Conservation (phyloP, 2,797 vertebrate genomes). For the Liasis olivaceus region DNA sequence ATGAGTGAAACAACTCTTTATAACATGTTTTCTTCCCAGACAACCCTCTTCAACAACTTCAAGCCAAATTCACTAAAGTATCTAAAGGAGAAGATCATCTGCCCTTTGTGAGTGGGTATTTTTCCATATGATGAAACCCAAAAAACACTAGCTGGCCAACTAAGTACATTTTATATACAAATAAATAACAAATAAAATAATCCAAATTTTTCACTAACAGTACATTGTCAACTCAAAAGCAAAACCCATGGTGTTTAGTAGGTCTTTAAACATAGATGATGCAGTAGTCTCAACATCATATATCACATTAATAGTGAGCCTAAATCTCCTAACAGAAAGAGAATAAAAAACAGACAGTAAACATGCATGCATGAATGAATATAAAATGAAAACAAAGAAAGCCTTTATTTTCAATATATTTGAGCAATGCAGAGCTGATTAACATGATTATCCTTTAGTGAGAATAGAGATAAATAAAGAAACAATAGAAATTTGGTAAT, state of each 20-base stretch:
- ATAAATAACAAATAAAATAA: background rate
- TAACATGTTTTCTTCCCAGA: background rate
- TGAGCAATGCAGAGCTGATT: background rate
- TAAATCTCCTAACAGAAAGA: background rate
- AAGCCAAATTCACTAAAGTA: background rate
- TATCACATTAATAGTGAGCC: background rate
- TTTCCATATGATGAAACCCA: background rate
- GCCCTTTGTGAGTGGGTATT: background rate
- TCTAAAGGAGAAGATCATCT: conserved; percentile 1
- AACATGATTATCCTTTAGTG: background rate
- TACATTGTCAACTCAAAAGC: background rate
- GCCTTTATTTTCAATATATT: background rate
- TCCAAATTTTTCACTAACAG: background rate
- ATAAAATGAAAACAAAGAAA: background rate
- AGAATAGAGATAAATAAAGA: background rate
- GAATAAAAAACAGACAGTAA: background rate
- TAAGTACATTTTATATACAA: background rate
- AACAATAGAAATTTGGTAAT: background rate
- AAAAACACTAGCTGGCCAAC: background rate
- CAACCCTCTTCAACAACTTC: background rate
- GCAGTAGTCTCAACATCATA: background rate
- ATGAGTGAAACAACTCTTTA: background rate
- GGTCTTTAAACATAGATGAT: background rate
- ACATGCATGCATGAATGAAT: background rate
- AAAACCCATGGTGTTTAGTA: background rate